Base-by-base conservation (phyloP, 2,797 vertebrate genomes). In the Peromyscus attwateri region DNA sequence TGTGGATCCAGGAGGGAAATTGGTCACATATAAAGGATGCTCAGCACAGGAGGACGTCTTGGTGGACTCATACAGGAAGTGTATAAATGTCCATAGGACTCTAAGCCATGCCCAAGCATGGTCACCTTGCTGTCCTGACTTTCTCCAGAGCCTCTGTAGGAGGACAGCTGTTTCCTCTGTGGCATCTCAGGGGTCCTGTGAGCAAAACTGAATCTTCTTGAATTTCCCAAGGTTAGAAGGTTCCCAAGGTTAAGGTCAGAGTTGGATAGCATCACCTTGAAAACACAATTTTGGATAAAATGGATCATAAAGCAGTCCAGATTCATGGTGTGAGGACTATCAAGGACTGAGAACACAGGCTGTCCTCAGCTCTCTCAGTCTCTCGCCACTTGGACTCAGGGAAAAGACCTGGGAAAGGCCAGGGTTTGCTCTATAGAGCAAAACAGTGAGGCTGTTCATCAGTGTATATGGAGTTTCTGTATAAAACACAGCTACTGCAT, bases 311-410 rank as follows among this genome's bases (percentile, higher is more conserved):
- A 12, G 17, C 4, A 49, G 57, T 14, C 46, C 46, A 57, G 43
- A 93, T 34, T 75, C 79, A 60, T 8, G 0, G 9, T n/a, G n/a
- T 29, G 14, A n/a, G 6, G 16, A 17, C 46, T 27, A 43, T 10
- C 12, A 25, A 52, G 43, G n/a, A 31, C 0, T 1, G 23, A 68
- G n/a, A 55, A 4, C 12, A 4, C 21, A 2, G 16, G 76, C 29
- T 52, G 46, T 23, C 10, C n/a, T 55, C 0, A 17, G 25, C 25
- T 49, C 27, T 52, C 6, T 70, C 23, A 21, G 16, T 1, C 11
- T 31, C 25, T 16, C 43, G n/a, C 16, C 64, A 1, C 3, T 12
- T 55, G 31, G 57, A 75, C 57, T 95, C 7, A 19, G 52, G 40
- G 49, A n/a, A 92, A 14, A 2, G 40, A 37, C n/a, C 14, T 17